Evolutionary conservation across 2,797 vertebrate genomes (phyloP).

Genomic region (Argentina silus): DNA sequence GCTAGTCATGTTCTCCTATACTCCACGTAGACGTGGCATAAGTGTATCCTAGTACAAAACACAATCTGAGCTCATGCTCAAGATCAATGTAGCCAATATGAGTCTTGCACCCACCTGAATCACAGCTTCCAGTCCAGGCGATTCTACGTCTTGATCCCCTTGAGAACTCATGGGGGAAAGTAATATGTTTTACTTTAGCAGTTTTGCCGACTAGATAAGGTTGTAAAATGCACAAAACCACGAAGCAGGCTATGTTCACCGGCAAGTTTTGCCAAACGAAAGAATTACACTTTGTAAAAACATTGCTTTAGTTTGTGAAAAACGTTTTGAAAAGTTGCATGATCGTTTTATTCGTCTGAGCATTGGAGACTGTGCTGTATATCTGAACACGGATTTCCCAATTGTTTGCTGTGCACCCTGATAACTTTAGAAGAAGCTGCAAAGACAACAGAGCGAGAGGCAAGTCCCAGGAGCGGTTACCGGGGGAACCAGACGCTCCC

Average conservation of each 20-base stretch:
- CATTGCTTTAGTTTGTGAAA: not conserved
- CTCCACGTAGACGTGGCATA: too few relatives aligned
- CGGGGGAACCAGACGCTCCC: conserved; percentile 62
- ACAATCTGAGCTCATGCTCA: conserved; percentile 1
- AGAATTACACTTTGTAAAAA: not conserved
- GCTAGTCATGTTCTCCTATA: too few relatives aligned
- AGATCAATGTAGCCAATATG: not conserved
- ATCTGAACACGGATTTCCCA: conserved; percentile 4
- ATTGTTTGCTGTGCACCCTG: conserved; percentile 15
- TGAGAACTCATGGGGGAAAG: conserved; percentile 62
- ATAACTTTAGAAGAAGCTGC: conserved; percentile 39
- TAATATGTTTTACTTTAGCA: not conserved
- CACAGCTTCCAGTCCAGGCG: conserved; percentile 74
- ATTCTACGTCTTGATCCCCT: conserved; percentile 47
- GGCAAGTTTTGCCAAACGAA: not conserved
- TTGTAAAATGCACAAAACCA: not conserved
- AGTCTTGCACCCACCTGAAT: conserved; percentile 74
- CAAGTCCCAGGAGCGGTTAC: conserved; percentile 46
- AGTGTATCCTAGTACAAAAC: not conserved
- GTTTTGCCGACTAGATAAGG: not conserved
- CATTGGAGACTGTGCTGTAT: not conserved
- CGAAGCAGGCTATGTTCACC: not conserved
- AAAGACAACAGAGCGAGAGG: conserved; percentile 17
- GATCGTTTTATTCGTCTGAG: not conserved
- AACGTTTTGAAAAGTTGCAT: not conserved